These are phyloP conservation scores for Hyposoter dolosus DNA, from an alignment of 2,888 invertebrate genomes.

Conservation along the genomic window DNA sequence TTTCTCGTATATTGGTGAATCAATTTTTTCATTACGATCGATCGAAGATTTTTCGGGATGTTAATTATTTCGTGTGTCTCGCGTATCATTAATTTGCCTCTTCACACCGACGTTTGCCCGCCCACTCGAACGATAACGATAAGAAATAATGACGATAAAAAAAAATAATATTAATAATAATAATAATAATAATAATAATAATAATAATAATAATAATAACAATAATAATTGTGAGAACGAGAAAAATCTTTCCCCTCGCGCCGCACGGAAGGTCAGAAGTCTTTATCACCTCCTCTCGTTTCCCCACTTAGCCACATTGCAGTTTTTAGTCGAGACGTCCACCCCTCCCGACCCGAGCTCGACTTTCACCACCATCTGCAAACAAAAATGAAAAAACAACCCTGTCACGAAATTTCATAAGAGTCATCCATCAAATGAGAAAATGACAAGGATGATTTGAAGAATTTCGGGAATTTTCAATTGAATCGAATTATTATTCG, in stretches of 20 bases:
- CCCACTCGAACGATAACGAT: conserved; percentile 32
- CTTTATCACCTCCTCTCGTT: conserved; percentile 83
- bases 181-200: conserved; percentile 57
- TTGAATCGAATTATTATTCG: no score
- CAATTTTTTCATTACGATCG: conserved; percentile 6
- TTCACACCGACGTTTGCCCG: conserved; percentile 24
- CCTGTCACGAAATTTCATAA: not conserved
- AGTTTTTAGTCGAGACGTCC: conserved; percentile 76
- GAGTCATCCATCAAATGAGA: no score
- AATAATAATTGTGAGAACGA: conserved; percentile 37
- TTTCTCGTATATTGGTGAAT: conserved; percentile 2
- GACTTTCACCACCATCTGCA: conserved; percentile 81
- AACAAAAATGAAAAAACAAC: not conserved
- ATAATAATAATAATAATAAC: conserved; percentile 40
- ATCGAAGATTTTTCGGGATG: conserved; percentile 23
- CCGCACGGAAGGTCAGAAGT: conserved; percentile 83
- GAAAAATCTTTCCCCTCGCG: conserved; percentile 63
- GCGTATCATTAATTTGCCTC: conserved; percentile 15
- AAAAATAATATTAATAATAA: not conserved
- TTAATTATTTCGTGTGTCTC: conserved; percentile 37
- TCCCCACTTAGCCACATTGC: conserved; percentile 83
- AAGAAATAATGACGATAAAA: not conserved
- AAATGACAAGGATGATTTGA: no score
- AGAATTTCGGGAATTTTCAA: no score
- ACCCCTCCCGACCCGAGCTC: conserved; percentile 73